Evolutionary conservation across 2,888 invertebrate genomes (phyloP), one percentile per base, ranked within the genome.

Genomic region (Globia sparganii): DNA sequence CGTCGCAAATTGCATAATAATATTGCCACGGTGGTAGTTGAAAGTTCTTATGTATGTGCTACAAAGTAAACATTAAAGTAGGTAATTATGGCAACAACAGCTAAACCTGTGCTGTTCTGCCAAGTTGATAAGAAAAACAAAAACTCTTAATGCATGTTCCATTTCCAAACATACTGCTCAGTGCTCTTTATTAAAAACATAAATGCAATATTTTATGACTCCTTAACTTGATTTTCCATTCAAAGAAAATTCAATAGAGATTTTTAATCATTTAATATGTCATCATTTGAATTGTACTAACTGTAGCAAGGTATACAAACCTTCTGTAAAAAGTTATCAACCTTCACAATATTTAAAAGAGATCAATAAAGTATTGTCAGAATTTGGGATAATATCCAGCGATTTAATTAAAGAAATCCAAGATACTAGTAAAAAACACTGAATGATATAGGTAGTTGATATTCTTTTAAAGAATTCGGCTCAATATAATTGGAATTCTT

Each of bases 331-430:
- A 34, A 28, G 5, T 49, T 43, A 56, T 72, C 15, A 34, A 18
- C 0, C 15, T 37, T 8, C n/a, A n/a, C 59, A 61, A 59, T 66
- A 58, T 66, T 72, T 21, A 11, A 25, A 58, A 72, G 64, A 56
- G 15, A 65, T 21, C 9, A 8, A 0, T 46, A 46, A 4, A 46
- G 46, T 40, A 40, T 18, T 43, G 40, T 68, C 34, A 43, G 25
- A 53, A 4, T 43, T 66, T 46, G 81, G 49, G 53, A 61, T 46
- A 66, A 74, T 56, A 62, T 81, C 61, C 81, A 81, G 37, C 34
- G 13, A 53, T 61, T 73, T 49, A 21, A 25, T 65, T 65, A 59
- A 59, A 67, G 0, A 58, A 46, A 15, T 31, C 31, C 18, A 31
- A 78, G 68, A 56, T 53, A 40, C 13, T 21, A 58, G 13, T 37